Conservation (phyloP, 2,797 vertebrate genomes). For the Botia almorhae region DNA sequence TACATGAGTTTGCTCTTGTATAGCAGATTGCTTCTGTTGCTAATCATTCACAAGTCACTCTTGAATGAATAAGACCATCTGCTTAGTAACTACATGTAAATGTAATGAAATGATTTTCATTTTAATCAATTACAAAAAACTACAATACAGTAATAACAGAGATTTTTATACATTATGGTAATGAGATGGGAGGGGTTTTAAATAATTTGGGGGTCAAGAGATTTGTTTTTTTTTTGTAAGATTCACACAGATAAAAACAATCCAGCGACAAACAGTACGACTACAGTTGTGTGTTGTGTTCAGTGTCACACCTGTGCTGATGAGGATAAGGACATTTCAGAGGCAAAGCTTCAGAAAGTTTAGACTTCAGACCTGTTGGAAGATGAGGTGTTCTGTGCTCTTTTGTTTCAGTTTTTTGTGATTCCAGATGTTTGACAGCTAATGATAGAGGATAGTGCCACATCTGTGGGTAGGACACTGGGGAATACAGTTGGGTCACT, state of each 20-base stretch:
- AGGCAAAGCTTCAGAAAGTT: slow-evolving; percentile 78
- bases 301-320: slow-evolving; percentile 81
- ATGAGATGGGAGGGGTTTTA: no score
- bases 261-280: neutral
- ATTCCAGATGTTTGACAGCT: slow-evolving; percentile 69
- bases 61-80: no score
- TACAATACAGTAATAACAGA: no score
- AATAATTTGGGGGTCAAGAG: no score
- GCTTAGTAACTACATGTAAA: no score
- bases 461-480: slow-evolving; percentile 70
- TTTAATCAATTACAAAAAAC: no score
- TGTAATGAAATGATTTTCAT: no score
- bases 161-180: no score
- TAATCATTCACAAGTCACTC: no score
- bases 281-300: neutral
- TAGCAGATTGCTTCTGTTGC: no score
- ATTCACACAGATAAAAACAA: neutral
- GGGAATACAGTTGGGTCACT: slow-evolving; percentile 82
- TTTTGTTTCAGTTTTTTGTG: neutral
- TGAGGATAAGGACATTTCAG: slow-evolving; percentile 86
- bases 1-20: no score
- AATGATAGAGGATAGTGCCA: slow-evolving; percentile 86
- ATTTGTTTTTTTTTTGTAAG: no score
- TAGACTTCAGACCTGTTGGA: slow-evolving; percentile 46
- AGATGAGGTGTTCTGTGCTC: neutral